These are phyloP conservation scores for Haliclona indistincta DNA, from an alignment of 37 sponge, comb jelly and placozoan genomes.

Conservation along the genomic window DNA sequence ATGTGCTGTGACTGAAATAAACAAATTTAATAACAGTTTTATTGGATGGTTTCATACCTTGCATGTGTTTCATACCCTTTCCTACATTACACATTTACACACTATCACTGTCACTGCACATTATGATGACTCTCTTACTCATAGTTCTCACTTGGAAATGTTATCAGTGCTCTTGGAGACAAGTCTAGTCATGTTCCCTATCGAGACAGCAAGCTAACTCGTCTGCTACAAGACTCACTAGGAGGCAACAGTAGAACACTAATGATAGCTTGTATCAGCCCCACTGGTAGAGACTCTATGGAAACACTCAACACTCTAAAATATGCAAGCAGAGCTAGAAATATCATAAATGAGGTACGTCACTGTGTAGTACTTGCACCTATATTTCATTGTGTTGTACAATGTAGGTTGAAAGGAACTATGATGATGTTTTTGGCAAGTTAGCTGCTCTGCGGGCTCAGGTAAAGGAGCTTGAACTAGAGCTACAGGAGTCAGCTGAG, in stretches of 20 bases:
- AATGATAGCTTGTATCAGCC: slow-evolving; percentile 98
- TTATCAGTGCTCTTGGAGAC: slow-evolving; percentile 97
- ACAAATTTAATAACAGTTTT: too few species aligned
- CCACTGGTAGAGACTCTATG: slow-evolving; percentile 97
- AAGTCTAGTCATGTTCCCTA: slow-evolving; percentile 91
- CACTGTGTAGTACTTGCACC: not conserved
- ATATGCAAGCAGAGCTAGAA: slow-evolving; percentile 98
- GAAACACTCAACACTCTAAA: slow-evolving; percentile 98
- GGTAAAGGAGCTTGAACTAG: slow-evolving; percentile 73
- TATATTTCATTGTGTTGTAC: not conserved
- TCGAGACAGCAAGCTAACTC: slow-evolving; percentile 94
- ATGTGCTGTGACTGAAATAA: too few species aligned
- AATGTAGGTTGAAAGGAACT: slow-evolving; percentile 84
- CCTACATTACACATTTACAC: not conserved
- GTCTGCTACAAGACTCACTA: slow-evolving; percentile 95
- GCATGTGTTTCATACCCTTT: too few species aligned
- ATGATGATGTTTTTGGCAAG: slow-evolving; percentile 88
- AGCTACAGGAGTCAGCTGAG: slow-evolving; percentile 81
- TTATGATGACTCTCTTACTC: not conserved
- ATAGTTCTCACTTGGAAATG: slow-evolving; percentile 98
- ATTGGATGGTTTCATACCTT: too few species aligned
- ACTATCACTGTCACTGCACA: not conserved
- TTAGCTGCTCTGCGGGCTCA: slow-evolving; percentile 54
- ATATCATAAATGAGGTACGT: slow-evolving; percentile 99
- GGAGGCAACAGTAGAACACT: slow-evolving; percentile 96